A percentile compares a stretch with the other conserved stretches of the same genome.
These are phyloP conservation scores for Ennomos erosarius DNA, from an alignment of 2,888 invertebrate genomes.

Conservation along the genomic window DNA sequence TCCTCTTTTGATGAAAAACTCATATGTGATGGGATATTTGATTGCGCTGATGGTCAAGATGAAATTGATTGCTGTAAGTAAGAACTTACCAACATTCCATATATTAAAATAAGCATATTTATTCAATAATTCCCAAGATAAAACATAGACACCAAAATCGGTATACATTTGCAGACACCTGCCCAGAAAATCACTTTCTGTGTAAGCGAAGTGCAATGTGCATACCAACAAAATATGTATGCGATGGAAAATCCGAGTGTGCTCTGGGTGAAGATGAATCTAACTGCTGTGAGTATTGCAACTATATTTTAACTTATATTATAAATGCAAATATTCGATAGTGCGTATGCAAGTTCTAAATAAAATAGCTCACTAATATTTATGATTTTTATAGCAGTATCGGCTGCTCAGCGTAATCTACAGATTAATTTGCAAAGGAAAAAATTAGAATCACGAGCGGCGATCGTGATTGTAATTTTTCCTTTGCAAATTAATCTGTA, in stretches of 20 bases:
- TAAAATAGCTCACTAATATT: no score
- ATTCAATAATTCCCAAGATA: background rate
- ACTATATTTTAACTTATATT: no score
- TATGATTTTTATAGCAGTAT: no score
- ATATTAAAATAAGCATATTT: background rate
- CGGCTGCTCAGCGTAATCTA: no score
- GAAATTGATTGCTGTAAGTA: constrained; percentile 89
- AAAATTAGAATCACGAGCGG: no score
- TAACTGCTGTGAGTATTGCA: constrained; percentile 88
- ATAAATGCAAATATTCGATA: no score
- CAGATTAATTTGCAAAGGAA: no score
- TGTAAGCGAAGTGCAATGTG: constrained; percentile 88
- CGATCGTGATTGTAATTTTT: no score
- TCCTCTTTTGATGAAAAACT: constrained; percentile 77
- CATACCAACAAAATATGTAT: constrained; percentile 84
- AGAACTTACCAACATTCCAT: no score
- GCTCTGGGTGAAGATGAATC: constrained; percentile 90
- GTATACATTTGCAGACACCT: constrained; percentile 81
- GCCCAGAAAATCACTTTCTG: constrained; percentile 84
- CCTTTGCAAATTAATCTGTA: no score
- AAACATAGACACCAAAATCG: background rate
- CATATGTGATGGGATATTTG: constrained; percentile 90
- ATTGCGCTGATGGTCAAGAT: constrained; percentile 91
- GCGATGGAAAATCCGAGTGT: constrained; percentile 88
- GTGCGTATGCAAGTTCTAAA: no score